phyloP scores from a whole-genome alignment of 1,140 invertebrate species.

The Trichogramma pretiosum region DNA sequence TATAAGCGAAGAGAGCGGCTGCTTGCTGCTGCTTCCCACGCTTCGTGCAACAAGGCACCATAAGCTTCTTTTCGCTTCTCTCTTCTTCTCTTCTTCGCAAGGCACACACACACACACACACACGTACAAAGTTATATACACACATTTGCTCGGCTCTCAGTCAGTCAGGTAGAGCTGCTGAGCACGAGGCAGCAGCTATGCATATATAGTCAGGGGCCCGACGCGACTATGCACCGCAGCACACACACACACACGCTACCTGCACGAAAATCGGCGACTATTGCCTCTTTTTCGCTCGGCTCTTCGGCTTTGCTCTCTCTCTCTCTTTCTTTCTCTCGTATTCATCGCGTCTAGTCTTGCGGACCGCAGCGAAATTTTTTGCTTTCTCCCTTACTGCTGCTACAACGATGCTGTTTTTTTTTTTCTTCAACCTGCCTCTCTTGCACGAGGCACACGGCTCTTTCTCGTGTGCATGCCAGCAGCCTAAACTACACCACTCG shows the following conservation, averaged over 20 bases:
- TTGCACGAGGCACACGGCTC: too few relatives aligned
- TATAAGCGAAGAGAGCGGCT: slow-evolving; percentile 7
- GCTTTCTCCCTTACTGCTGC: too few relatives aligned
- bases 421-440: too few relatives aligned
- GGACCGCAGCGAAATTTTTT: too few relatives aligned
- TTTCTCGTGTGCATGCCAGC: too few relatives aligned
- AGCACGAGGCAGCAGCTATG: not conserved
- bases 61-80: slow-evolving; percentile 6
- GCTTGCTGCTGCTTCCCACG: slow-evolving; percentile 37
- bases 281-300: not conserved
- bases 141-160: not conserved
- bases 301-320: not conserved
- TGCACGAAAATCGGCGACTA: not conserved
- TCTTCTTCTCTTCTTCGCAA: slow-evolving; percentile 1
- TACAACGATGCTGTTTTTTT: too few relatives aligned
- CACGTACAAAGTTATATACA: not conserved
- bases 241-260: not conserved
- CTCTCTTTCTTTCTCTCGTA: slow-evolving; percentile 10
- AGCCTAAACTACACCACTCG: too few relatives aligned
- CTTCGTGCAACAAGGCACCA: slow-evolving; percentile 29
- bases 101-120: not conserved
- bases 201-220: not conserved
- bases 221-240: not conserved
- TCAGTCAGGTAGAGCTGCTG: not conserved
- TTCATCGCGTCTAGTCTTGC: too few relatives aligned